Evolutionary conservation across 2,888 invertebrate species (phyloP).

Genomic region (Eristalinus aeneus): DNA sequence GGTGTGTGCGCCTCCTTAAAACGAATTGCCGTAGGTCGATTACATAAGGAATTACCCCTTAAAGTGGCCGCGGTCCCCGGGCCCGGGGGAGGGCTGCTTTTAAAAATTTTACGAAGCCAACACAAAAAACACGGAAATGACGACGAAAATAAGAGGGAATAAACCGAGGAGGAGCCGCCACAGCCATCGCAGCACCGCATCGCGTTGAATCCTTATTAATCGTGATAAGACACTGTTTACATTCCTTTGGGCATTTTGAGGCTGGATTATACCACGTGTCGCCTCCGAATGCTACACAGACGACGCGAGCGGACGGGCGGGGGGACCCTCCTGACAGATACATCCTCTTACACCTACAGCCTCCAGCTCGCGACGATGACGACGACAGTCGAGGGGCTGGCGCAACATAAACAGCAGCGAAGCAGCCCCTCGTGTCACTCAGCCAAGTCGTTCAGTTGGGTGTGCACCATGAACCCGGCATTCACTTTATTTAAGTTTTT

Average conservation of each 20-base stretch:
- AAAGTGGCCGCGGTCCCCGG: not conserved
- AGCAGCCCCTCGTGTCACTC: slow-evolving; percentile 46
- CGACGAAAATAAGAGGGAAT: slow-evolving; percentile 11
- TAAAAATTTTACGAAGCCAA: not conserved
- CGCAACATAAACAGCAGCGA: not conserved
- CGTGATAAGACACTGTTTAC: slow-evolving; percentile 50
- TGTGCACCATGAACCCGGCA: slow-evolving; percentile 13
- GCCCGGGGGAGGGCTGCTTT: not conserved
- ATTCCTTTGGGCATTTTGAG: slow-evolving; percentile 44
- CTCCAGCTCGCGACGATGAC: not conserved
- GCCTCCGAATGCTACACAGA: slow-evolving; percentile 6
- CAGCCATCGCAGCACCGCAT: not conserved
- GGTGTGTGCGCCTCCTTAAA: not conserved
- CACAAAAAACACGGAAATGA: slow-evolving; percentile 4
- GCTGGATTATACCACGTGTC: slow-evolving; percentile 31
- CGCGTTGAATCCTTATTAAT: slow-evolving; percentile 39
- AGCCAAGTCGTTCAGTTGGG: slow-evolving; percentile 1
- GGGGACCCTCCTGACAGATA: slow-evolving; percentile 17
- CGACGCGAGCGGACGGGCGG: not conserved
- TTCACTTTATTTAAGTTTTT: slow-evolving; percentile 37
- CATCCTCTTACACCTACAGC: not conserved
- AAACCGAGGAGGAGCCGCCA: not conserved
- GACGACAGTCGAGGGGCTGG: not conserved
- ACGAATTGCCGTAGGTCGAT: slow-evolving; percentile 23
- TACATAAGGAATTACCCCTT: slow-evolving; percentile 16